phyloP scores from a whole-genome alignment of 2,113 vertebrate genomes.

The Narcine bancroftii region DNA sequence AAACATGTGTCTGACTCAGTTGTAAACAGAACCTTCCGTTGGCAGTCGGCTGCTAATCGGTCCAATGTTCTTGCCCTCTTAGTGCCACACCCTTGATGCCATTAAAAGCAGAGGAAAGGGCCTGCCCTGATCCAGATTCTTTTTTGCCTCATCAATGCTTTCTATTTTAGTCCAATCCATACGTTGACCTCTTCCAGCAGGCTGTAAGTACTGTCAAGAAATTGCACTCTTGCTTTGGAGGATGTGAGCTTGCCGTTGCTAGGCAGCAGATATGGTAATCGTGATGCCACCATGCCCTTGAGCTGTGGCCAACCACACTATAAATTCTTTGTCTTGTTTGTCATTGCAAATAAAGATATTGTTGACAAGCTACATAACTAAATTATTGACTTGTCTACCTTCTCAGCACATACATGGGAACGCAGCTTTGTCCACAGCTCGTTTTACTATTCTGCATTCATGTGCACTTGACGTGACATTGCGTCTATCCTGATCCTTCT shows the following conservation, averaged over 20 bases:
- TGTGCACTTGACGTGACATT: not conserved
- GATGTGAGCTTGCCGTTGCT: constrained; percentile 57
- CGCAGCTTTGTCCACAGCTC: not conserved
- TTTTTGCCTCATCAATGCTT: constrained; percentile 36
- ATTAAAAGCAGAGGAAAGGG: constrained; percentile 28
- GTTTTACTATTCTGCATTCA: not conserved
- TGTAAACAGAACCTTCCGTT: constrained; percentile 42
- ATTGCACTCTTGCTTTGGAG: constrained; percentile 46
- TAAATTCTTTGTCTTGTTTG: constrained; percentile 44
- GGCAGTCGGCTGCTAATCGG: constrained; percentile 38
- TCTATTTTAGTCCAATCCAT: constrained; percentile 38
- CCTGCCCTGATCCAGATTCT: not conserved
- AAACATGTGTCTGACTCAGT: constrained; percentile 50
- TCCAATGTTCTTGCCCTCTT: constrained; percentile 41
- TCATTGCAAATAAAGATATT: constrained; percentile 35
- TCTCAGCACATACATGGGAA: no score
- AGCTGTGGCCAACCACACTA: constrained; percentile 50
- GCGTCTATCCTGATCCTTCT: no score
- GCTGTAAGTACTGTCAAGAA: constrained; percentile 29
- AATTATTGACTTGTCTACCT: constrained; percentile 13
- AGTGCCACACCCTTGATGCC: constrained; percentile 25
- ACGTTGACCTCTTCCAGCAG: not conserved
- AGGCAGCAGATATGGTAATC: constrained; percentile 61
- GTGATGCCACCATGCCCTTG: constrained; percentile 51
- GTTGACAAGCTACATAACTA: not conserved